These are phyloP conservation scores for Neoniphon sammara DNA, from an alignment of 2,797 vertebrate species.

Conservation along the genomic window DNA sequence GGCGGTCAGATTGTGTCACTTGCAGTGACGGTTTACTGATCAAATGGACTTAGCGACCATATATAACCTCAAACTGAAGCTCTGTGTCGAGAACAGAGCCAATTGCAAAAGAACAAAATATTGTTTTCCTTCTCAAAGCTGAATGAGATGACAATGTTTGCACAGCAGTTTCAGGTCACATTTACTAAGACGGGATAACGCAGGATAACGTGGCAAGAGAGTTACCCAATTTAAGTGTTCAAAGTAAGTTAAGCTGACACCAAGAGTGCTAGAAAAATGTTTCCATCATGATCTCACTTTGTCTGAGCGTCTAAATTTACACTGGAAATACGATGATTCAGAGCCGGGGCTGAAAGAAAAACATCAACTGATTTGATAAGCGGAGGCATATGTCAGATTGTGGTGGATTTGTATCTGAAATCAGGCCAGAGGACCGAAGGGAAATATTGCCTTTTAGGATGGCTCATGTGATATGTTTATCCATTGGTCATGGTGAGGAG, in stretches of 20 bases:
- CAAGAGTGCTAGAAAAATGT: constrained; percentile 32
- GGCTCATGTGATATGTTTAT: constrained; percentile 24
- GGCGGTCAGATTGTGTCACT: constrained; percentile 33
- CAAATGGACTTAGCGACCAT: constrained; percentile 46
- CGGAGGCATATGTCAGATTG: constrained; percentile 52
- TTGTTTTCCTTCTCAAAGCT: constrained; percentile 29
- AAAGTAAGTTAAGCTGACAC: constrained; percentile 44
- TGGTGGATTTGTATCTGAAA: constrained; percentile 49
- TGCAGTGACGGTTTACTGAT: constrained; percentile 46
- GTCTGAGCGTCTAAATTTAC: constrained; percentile 60
- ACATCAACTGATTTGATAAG: constrained; percentile 52
- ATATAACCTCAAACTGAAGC: constrained; percentile 46
- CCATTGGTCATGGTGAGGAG: constrained; percentile 8
- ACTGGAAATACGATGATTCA: constrained; percentile 34
- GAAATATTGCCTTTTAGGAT: constrained; percentile 24
- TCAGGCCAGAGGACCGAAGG: constrained; percentile 32
- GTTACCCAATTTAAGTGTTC: constrained; percentile 40
- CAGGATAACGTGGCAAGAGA: constrained; percentile 25
- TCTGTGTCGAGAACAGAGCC: constrained; percentile 59
- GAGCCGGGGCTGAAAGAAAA: constrained; percentile 42
- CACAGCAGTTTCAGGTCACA: constrained; percentile 39
- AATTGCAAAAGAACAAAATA: constrained; percentile 38
- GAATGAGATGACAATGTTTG: constrained; percentile 16
- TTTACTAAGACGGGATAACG: constrained; percentile 36
- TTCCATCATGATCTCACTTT: constrained; percentile 40